These are phyloP conservation scores for Parauchenoglanis punctatus DNA, from an alignment of 2,797 vertebrate species.

Conservation along the genomic window DNA sequence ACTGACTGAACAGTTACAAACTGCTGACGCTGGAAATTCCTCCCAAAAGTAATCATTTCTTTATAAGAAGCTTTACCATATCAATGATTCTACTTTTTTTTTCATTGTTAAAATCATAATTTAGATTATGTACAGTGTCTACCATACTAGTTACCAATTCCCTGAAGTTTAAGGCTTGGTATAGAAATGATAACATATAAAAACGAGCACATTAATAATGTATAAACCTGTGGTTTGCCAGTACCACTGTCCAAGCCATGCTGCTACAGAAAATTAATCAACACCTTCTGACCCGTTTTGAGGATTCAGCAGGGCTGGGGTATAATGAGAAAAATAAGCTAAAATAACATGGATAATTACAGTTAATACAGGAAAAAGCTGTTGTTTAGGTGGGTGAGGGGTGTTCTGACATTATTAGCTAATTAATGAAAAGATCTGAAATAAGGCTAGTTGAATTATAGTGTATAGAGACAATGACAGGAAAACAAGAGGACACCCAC, in stretches of 20 bases:
- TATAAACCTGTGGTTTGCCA: background rate
- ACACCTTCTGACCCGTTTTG: background rate
- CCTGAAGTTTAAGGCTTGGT: too few relatives aligned
- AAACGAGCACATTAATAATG: background rate
- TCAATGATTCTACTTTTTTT: background rate
- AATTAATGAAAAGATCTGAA: background rate
- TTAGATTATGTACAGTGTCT: background rate
- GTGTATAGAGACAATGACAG: background rate
- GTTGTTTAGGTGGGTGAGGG: background rate
- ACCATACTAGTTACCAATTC: too few relatives aligned
- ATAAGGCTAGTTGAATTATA: background rate
- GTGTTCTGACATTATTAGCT: background rate
- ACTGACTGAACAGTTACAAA: slow-evolving; percentile 19
- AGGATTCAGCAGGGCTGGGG: background rate
- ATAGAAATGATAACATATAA: background rate
- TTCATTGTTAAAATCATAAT: too few relatives aligned
- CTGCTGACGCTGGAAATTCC: slow-evolving; percentile 36
- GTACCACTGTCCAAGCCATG: background rate
- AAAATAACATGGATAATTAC: background rate
- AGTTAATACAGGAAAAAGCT: background rate
- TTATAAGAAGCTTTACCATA: background rate
- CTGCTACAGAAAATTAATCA: background rate
- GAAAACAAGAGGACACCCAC: background rate
- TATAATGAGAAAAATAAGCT: background rate
- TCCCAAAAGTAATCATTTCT: slow-evolving; percentile 26